Conservation (phyloP, 2,888 invertebrate genomes). For the Piscicola geometra region DNA sequence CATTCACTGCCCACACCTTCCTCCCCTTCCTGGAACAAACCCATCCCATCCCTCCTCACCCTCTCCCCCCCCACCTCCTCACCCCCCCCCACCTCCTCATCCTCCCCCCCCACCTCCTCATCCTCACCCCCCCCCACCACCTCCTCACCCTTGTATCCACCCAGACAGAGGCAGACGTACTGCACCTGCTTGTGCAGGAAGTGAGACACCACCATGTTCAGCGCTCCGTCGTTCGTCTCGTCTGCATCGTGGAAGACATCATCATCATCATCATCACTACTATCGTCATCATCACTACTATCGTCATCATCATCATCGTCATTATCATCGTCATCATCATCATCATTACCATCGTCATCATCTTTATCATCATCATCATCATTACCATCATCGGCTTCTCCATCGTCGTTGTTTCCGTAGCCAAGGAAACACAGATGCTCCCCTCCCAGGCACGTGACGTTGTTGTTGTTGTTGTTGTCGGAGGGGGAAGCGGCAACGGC, state of each 20-base stretch:
- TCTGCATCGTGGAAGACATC: not conserved
- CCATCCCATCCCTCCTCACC: too few species aligned
- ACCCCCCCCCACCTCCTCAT: too few species aligned
- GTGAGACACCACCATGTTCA: conserved; percentile 95
- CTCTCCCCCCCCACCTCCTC: too few species aligned
- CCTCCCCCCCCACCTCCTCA: too few species aligned
- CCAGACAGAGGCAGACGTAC: conserved; percentile 83
- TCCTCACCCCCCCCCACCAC: too few species aligned
- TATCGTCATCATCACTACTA: too few species aligned
- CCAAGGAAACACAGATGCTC: conserved; percentile 64
- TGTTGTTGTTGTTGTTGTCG: not conserved
- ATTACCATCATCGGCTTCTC: not conserved
- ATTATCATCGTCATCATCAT: too few species aligned
- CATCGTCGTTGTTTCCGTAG: not conserved
- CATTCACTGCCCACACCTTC: too few species aligned
- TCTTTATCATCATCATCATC: not conserved
- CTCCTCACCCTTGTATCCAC: conserved; percentile 69
- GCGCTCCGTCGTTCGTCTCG: conserved; percentile 77
- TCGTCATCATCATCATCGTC: too few species aligned
- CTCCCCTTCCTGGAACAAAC: too few species aligned
- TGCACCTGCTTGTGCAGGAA: conserved; percentile 88
- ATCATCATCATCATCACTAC: conserved; percentile 9
- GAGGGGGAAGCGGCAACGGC: not conserved
- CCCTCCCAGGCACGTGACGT: conserved; percentile 48
- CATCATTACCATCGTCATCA: too few species aligned